Evolutionary conservation across 2,113 vertebrate genomes (phyloP), one percentile per base, ranked within the genome.

Genomic region (Amblyornis subalaris): DNA sequence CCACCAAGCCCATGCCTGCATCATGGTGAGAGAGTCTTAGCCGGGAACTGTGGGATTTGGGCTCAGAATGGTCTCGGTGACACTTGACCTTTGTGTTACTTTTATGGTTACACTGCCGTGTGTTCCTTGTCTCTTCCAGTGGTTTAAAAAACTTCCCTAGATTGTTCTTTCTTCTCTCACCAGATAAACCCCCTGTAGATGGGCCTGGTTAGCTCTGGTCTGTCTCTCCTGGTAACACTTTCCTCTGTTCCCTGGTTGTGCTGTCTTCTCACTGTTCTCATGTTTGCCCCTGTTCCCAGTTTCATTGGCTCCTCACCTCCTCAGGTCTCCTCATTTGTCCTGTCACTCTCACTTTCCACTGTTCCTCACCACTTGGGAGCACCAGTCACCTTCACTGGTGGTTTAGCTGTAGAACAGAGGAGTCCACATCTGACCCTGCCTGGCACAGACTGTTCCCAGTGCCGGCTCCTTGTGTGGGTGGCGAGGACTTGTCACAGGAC

Each of bases 1-100:
- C 96, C 98, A 99, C 94, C 99, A 99, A 97, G 99, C 99, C 62
- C 99, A 99, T 1, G 99, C 99, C 17, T 99, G 99, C 96, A 98
- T 99, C 97, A 99, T 99, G 99, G 99, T 99, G 98, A 93, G 98
- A 44, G 23, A 36, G 42, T 23, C 36, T 57, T 40, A 14, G 38
- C 50, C 40, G 10, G 10, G 14, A 16, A 14, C 33, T 5, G 0
- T 45, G 62, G 69, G 7, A 7, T n/a, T 53, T 48, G 71, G 47
- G 48, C 18, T 31, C 29, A 19, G 29, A 67, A 26, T 13, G 25
- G 20, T 31, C 61, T 38, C 24, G 12, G 8, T 31, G 50, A 22
- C 26, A 13, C 35, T 22, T 74, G 77, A 31, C 36, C 24, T 53
- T 31, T 31, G 6, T 25, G n/a, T 47, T 64, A 20, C 60, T 58